These are phyloP conservation scores for Axea sp. DNA, from an alignment of 2,888 invertebrate species.

Conservation along the genomic window DNA sequence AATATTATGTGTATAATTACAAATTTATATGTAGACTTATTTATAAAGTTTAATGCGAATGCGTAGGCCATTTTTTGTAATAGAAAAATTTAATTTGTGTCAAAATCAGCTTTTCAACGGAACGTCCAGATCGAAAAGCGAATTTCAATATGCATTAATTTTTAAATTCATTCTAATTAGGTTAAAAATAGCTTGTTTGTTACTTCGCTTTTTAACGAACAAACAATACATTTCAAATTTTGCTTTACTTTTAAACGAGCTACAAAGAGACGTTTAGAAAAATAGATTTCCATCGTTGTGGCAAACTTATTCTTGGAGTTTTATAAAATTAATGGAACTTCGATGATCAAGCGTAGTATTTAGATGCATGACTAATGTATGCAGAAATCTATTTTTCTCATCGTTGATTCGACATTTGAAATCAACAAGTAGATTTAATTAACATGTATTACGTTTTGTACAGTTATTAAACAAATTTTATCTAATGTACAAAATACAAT, in stretches of 20 bases:
- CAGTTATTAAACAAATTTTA: too few relatives aligned
- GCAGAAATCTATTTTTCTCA: too few relatives aligned
- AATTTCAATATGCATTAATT: neutral
- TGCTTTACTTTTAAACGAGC: too few relatives aligned
- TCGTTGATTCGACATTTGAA: too few relatives aligned
- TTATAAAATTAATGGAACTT: too few relatives aligned
- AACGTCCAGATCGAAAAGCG: neutral
- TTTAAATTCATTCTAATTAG: constrained; percentile 18
- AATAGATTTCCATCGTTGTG: neutral
- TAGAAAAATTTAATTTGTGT: constrained; percentile 44
- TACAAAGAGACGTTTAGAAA: neutral
- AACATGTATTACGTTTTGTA: too few relatives aligned
- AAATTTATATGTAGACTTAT: constrained; percentile 39
- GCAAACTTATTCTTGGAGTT: too few relatives aligned
- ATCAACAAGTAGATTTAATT: too few relatives aligned
- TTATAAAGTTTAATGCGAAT: constrained; percentile 37
- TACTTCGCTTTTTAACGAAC: constrained; percentile 4
- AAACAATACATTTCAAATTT: too few relatives aligned
- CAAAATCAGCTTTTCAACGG: constrained; percentile 7
- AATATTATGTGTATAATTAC: constrained; percentile 35
- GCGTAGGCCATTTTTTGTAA: constrained; percentile 53
- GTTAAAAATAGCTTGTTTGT: constrained; percentile 22
- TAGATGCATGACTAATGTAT: too few relatives aligned
- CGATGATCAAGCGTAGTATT: too few relatives aligned
- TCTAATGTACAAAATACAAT: too few relatives aligned